Conservation (phyloP, 1,140 invertebrate genomes). For the Scaptomyza graminum region DNA sequence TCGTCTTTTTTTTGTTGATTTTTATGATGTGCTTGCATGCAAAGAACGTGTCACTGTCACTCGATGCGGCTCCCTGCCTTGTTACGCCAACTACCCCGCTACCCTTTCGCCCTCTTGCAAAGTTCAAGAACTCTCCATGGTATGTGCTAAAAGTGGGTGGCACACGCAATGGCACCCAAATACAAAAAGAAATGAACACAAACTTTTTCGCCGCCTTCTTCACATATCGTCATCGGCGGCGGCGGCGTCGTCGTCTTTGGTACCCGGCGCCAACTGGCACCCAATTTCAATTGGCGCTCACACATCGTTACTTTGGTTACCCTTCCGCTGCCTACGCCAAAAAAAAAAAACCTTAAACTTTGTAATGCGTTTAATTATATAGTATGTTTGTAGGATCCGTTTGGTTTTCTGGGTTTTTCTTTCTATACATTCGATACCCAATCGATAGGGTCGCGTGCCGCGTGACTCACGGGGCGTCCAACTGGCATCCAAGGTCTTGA, state of each 20-base stretch:
- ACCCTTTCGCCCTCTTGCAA: constrained; percentile 15
- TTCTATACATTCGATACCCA: constrained; percentile 15
- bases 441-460: constrained; percentile 58
- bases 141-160: constrained; percentile 79
- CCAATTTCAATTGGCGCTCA: constrained; percentile 73
- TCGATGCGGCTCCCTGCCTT: constrained; percentile 47
- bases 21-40: constrained; percentile 83
- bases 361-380: constrained; percentile 66
- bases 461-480: constrained; percentile 54
- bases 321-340: constrained; percentile 13
- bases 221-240: constrained; percentile 23
- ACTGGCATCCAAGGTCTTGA: constrained; percentile 62
- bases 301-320: constrained; percentile 67
- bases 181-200: constrained; percentile 10
- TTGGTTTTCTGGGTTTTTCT: constrained; percentile 28
- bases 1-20: constrained; percentile 21
- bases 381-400: neutral
- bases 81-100: constrained; percentile 31
- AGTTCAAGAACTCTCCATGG: constrained; percentile 67
- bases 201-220: constrained; percentile 14
- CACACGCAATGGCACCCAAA: constrained; percentile 59
- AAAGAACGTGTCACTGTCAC: constrained; percentile 80
- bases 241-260: constrained; percentile 12
- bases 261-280: constrained; percentile 50
- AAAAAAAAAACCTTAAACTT: constrained; percentile 45